Evolutionary conservation across 37 sponge, comb jelly and placozoan genomes (phyloP), one percentile per base, ranked within the genome.

Genomic region (Eunapius fragilis): DNA sequence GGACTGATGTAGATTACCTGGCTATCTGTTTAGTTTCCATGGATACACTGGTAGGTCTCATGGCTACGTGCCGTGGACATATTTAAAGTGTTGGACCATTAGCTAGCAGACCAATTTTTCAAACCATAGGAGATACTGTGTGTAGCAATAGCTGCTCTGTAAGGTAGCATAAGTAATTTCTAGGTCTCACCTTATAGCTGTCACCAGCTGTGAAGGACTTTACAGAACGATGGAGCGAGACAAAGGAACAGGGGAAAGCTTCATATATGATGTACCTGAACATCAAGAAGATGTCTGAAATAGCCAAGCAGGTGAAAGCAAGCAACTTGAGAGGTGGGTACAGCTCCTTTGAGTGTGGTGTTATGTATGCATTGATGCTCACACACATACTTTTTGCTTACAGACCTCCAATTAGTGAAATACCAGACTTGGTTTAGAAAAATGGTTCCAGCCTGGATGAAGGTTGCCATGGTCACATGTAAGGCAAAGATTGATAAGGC

Each of bases 341-440:
- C 14, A 19, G 47, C 9, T 4, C 9, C 7, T 45, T 11, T 45
- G 9, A 11, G 47, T 45, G 47, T 45, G 47, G 4, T 4, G 4
- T 4, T 45, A 9, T 45, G 47, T 45, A 9, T 45, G 47, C 47
- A 45, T 9, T 45, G 4, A 45, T 24, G 12, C 14, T 12, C 22
- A 17, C 14, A 58, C 58, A 17, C 14, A 58, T 58, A 13, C 14
- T 58, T 4, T 11, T 58, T 58, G 24, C 6, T 0, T 26, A 24
- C 45, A 13, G 45, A 71, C 25, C 74, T 86, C 37, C 33, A 32
- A 25, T 37, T 83, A 13, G 3, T 25, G 36, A 75, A 81, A 7
- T 88, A 48, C 23, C 89, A 88, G 41, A 2, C 2, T 23, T 92
- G 85, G 85, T 92, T 92, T 77, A 84, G 84, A 37, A 50, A 22